Evolutionary conservation across 2,113 vertebrate species (phyloP), one percentile per base, ranked within the genome.

Genomic region (Bucco capensis): DNA sequence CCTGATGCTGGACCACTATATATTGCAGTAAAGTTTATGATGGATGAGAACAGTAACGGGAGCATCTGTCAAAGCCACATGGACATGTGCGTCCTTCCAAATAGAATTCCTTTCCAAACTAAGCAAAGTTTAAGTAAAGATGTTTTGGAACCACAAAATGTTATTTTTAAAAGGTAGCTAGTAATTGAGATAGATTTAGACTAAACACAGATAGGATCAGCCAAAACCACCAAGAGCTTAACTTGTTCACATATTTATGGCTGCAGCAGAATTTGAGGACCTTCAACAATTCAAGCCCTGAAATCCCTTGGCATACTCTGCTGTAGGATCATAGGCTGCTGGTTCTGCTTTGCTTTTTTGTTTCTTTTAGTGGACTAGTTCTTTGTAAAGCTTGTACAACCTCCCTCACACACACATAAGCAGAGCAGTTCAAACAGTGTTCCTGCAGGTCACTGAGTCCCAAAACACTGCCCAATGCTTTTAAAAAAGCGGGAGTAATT

Each of bases 161-260:
- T 84, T 92, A 80, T 96, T 96, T 96, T 93, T 87, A 85, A 95
- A 92, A 95, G 67, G 81, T 95, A 94, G 81, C 60, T 93, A 58
- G 23, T 93, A 89, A 89, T 58, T 92, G 94, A 90, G 86, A 92
- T 65, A 95, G 90, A 93, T 94, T 89, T 95, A 95, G 72, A 66
- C 87, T 93, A 92, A 95, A 86, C 58, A 90, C 31, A 61, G 6
- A 25, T 76, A 46, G 42, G 89, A 78, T 78, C 1, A 6, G 73
- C 84, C 77, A 91, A 92, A 94, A 85, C 71, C 94, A 87, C 69
- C 1, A 50, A 83, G 31, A 92, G 42, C 57, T 89, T 82, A 64
- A 87, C 69, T 92, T 88, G 61, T 91, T 94, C 80, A 44, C 33
- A 14, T 96, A 76, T 85, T 92, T 94, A 89, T 66, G 58, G n/a